phyloP scores from a whole-genome alignment of 2,113 vertebrate species.

The Piliocolobus tephrosceles region DNA sequence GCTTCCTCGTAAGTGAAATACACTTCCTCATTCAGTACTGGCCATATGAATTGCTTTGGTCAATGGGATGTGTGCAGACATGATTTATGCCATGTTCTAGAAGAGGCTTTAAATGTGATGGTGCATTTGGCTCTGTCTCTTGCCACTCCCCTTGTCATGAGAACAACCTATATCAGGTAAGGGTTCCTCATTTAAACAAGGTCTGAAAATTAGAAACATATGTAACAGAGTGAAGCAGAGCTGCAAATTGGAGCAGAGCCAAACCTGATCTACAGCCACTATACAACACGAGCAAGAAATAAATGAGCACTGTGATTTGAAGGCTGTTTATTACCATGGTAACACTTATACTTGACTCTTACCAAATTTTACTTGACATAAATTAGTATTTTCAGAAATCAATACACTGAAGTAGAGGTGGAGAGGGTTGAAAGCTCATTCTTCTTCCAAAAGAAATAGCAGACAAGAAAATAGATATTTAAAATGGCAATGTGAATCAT shows the following conservation, averaged over 20 bases:
- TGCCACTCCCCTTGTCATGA: not conserved
- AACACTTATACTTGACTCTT: not conserved
- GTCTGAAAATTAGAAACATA: not conserved
- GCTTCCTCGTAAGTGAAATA: not conserved
- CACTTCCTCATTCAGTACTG: not conserved
- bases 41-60: not conserved
- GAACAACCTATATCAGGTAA: not conserved
- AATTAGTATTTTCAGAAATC: not conserved
- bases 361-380: not conserved
- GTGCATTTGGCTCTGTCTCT: not conserved
- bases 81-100: not conserved
- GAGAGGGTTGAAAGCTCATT: not conserved
- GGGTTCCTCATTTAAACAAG: not conserved
- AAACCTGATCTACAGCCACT: not conserved
- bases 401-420: not conserved
- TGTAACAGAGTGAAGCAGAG: not conserved
- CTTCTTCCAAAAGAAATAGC: not conserved
- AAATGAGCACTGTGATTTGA: not conserved
- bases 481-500: not conserved
- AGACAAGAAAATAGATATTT: conserved; percentile 47
- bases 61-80: not conserved
- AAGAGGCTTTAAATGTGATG: not conserved
- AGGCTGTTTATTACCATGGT: not conserved
- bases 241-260: not conserved
- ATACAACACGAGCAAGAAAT: not conserved